These are phyloP conservation scores for Parapristionchus giblindavisi DNA, from an alignment of 2,888 invertebrate genomes.

Conservation along the genomic window DNA sequence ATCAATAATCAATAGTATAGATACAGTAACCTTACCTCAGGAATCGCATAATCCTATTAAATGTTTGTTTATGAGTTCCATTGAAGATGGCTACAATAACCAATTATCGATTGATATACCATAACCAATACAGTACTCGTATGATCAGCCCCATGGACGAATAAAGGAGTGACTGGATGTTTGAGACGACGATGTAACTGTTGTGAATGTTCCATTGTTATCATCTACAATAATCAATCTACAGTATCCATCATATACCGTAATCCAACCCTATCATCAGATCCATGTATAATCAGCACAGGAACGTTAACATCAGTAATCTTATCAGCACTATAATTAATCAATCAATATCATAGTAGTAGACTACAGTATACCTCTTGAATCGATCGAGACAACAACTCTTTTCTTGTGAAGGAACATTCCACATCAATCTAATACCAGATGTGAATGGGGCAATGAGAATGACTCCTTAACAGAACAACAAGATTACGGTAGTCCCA, in stretches of 20 bases:
- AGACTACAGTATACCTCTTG: constrained; percentile 44
- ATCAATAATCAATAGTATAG: background rate
- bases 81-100: constrained; percentile 30
- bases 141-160: constrained; percentile 57
- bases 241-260: background rate
- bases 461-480: constrained; percentile 47
- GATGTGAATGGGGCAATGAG: constrained; percentile 63
- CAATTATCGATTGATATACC: too few relatives aligned
- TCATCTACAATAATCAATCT: constrained; percentile 32
- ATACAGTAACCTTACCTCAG: constrained; percentile 3
- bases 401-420: constrained; percentile 43
- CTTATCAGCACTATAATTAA: constrained; percentile 50
- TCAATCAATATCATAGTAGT: background rate
- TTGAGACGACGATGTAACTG: constrained; percentile 40
- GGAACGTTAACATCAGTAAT: constrained; percentile 51
- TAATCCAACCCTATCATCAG: constrained; percentile 44
- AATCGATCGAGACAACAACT: constrained; percentile 54
- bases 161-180: constrained; percentile 48
- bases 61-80: constrained; percentile 7
- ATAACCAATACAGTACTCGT: constrained; percentile 25
- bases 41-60: constrained; percentile 14
- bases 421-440: constrained; percentile 53
- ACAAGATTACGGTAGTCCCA: background rate
- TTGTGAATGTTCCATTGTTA: constrained; percentile 45
- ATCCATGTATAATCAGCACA: constrained; percentile 60